Percentiles rank a stretch among this genome's conserved stretches.
Conservation (phyloP, 2,797 vertebrate genomes). For the Carcharodon carcharias region DNA sequence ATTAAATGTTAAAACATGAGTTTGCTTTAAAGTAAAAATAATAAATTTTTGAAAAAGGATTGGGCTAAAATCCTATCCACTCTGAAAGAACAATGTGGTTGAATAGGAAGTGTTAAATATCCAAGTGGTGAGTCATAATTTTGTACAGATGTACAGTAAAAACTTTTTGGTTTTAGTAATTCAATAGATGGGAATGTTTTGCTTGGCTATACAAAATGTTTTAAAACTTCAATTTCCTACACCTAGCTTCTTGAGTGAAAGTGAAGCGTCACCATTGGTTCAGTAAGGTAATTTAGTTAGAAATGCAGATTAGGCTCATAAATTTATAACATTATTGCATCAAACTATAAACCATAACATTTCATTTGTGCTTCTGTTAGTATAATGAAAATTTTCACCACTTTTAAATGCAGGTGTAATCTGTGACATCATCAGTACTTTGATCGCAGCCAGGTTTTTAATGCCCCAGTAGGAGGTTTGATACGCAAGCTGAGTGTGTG, state of each 20-base stretch:
- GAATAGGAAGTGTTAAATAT: constrained; percentile 32
- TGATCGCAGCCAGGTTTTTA: background rate
- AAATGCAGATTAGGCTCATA: background rate
- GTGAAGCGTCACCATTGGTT: background rate
- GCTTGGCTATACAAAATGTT: background rate
- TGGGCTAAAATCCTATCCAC: background rate
- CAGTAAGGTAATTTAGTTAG: background rate
- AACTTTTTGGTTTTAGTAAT: background rate
- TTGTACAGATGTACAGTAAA: constrained; percentile 25
- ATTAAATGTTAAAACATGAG: constrained; percentile 7
- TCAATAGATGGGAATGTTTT: constrained; percentile 30
- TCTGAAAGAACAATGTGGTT: background rate
- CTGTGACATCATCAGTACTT: background rate
- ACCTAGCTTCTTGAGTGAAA: background rate
- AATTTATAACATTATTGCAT: background rate
- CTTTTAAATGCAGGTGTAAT: background rate
- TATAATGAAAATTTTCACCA: background rate
- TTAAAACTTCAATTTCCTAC: constrained; percentile 7
- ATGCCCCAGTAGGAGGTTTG: background rate
- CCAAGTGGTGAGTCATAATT: constrained; percentile 32
- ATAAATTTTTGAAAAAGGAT: background rate
- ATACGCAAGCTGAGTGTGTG: background rate
- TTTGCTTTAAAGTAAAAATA: background rate
- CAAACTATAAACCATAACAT: background rate
- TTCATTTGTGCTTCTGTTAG: background rate